Evolutionary conservation across 2,113 vertebrate species (phyloP).

Genomic region (Pardalotus punctatus): DNA sequence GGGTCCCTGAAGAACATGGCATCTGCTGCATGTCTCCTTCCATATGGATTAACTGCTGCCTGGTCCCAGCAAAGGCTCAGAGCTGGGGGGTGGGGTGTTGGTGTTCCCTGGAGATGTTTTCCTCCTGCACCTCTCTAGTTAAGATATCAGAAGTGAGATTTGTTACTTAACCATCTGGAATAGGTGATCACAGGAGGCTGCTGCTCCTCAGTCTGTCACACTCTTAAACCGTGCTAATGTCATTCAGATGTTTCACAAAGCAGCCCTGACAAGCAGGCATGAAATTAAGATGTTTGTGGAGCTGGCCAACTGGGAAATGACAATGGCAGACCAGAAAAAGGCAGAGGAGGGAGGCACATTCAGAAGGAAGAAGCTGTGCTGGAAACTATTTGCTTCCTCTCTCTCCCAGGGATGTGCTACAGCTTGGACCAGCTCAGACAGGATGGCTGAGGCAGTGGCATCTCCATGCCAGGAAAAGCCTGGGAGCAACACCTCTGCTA

Average conservation of each 20-base stretch:
- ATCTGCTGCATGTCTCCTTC: background rate
- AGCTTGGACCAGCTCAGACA: background rate
- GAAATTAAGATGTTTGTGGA: slow-evolving; percentile 70
- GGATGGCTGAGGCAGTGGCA: background rate
- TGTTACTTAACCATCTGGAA: slow-evolving; percentile 69
- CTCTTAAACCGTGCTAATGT: slow-evolving; percentile 60
- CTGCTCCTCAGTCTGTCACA: slow-evolving; percentile 63
- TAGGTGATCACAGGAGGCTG: slow-evolving; percentile 50
- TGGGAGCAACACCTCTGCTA: background rate
- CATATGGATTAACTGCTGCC: background rate
- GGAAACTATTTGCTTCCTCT: background rate
- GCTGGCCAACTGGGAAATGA: slow-evolving; percentile 34
- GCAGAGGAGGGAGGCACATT: background rate
- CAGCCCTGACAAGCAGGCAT: slow-evolving; percentile 57
- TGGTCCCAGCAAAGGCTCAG: background rate
- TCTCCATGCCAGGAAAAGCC: background rate
- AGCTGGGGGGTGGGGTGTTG: background rate
- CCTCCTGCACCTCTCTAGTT: slow-evolving; percentile 37
- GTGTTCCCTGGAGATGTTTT: background rate
- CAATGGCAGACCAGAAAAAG: background rate
- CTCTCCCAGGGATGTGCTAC: background rate
- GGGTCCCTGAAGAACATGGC: background rate
- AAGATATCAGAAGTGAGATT: slow-evolving; percentile 64
- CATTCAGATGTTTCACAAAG: slow-evolving; percentile 68
- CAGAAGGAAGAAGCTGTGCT: background rate